phyloP scores from a whole-genome alignment of 2,888 invertebrate genomes.

The Erebia epiphron region DNA sequence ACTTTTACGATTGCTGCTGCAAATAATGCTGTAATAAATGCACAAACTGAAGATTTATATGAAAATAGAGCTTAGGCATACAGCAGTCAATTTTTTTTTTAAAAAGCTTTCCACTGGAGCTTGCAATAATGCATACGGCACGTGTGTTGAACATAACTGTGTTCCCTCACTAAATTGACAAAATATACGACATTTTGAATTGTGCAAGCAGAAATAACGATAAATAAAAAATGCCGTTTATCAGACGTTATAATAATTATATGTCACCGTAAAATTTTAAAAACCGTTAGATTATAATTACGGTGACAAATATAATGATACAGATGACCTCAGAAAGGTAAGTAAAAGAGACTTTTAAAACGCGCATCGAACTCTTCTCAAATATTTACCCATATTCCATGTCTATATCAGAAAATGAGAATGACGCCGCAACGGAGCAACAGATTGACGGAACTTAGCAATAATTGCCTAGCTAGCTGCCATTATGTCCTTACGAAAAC shows the following conservation, averaged over 20 bases:
- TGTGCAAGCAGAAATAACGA: neutral
- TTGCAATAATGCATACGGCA: conserved; percentile 30
- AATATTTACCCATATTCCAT: too few relatives aligned
- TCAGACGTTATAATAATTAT: neutral
- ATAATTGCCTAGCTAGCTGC: neutral
- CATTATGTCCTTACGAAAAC: neutral
- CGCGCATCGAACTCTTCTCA: too few relatives aligned
- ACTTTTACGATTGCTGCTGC: too few relatives aligned
- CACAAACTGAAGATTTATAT: neutral
- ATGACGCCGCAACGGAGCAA: too few relatives aligned
- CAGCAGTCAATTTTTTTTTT: conserved; percentile 24
- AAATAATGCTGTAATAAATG: neutral
- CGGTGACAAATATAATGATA: too few relatives aligned
- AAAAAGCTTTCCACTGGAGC: conserved; percentile 32
- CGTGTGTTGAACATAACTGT: conserved; percentile 30
- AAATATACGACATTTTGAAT: conserved; percentile 11
- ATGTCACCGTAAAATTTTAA: too few relatives aligned
- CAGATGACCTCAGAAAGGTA: too few relatives aligned
- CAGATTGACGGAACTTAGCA: too few relatives aligned
- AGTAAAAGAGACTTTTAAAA: too few relatives aligned
- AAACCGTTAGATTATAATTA: too few relatives aligned
- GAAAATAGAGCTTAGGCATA: neutral
- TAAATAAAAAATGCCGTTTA: conserved; percentile 1
- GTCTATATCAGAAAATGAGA: too few relatives aligned
- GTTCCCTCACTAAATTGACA: conserved; percentile 18